These are phyloP conservation scores for Nannobrachium achirus DNA, from an alignment of 2,113 vertebrate genomes.

Conservation along the genomic window DNA sequence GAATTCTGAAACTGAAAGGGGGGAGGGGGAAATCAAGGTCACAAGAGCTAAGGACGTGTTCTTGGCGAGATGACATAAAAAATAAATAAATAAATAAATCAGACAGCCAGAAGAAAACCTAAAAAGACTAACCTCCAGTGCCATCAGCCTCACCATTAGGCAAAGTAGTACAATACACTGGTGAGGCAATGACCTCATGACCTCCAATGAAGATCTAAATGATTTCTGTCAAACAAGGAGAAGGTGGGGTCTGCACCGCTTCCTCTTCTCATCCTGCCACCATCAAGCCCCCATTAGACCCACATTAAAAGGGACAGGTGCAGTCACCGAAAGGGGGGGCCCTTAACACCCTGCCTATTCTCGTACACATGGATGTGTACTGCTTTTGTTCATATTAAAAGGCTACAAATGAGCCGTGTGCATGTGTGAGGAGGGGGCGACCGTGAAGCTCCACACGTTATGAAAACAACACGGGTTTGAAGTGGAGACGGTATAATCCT, in stretches of 20 bases:
- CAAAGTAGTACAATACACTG: too few relatives aligned
- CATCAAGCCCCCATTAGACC: slow-evolving; percentile 74
- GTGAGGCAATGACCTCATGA: neutral
- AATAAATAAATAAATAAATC: too few relatives aligned
- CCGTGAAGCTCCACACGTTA: neutral
- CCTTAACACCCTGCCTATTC: slow-evolving; percentile 57
- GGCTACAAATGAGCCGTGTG: slow-evolving; percentile 63
- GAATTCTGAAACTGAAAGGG: neutral
- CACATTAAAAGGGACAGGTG: slow-evolving; percentile 79
- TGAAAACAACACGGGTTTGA: slow-evolving; percentile 18
- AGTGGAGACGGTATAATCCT: slow-evolving; percentile 51
- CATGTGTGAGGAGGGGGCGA: slow-evolving; percentile 37
- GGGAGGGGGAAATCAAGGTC: too few relatives aligned
- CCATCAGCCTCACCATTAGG: too few relatives aligned
- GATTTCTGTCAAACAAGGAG: slow-evolving; percentile 56
- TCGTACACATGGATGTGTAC: slow-evolving; percentile 72
- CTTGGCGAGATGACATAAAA: too few relatives aligned
- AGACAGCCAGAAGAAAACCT: too few relatives aligned
- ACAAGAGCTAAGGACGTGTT: too few relatives aligned
- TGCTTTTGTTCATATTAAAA: slow-evolving; percentile 74
- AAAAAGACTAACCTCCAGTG: too few relatives aligned
- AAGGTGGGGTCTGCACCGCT: slow-evolving; percentile 42
- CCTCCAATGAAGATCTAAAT: slow-evolving; percentile 59
- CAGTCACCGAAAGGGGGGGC: slow-evolving; percentile 64
- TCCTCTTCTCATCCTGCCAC: slow-evolving; percentile 39